Conservation (phyloP, 2,888 invertebrate species). For the Synanthedon myopaeformis region DNA sequence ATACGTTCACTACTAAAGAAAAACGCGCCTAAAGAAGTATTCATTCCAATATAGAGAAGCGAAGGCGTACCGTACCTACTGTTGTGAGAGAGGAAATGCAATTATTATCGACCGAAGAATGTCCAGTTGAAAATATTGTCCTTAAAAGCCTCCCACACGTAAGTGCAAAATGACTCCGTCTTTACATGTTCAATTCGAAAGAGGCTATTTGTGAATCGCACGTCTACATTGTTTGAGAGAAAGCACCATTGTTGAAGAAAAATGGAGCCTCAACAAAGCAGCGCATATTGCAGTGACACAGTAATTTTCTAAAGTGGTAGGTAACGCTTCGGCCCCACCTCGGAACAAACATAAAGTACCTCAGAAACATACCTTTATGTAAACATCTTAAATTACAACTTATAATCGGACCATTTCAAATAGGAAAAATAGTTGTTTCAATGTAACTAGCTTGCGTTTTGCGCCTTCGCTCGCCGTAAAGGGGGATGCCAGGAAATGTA, state of each 20-base stretch:
- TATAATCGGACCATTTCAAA: background rate
- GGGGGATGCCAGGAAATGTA: no score
- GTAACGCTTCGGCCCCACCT: conserved; percentile 7
- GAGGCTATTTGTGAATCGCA: background rate
- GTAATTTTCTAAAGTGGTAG: conserved; percentile 52
- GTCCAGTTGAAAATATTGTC: no score
- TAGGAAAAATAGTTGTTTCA: background rate
- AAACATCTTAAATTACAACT: no score
- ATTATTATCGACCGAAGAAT: no score
- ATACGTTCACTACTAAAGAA: no score
- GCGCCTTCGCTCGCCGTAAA: no score
- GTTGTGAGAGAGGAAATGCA: no score
- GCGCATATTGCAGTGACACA: conserved; percentile 26
- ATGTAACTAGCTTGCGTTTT: background rate
- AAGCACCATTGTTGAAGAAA: conserved; percentile 23
- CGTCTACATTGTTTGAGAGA: background rate
- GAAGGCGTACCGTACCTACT: no score
- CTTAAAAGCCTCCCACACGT: no score
- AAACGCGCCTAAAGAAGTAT: no score
- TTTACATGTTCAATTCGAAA: background rate
- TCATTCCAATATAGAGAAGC: no score
- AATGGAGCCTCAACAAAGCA: conserved; percentile 33
- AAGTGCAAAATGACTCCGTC: background rate
- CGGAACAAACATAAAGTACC: background rate
- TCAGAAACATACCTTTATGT: background rate